Conservation (phyloP, 2,888 invertebrate genomes). For the Oxyteleia sp. region DNA sequence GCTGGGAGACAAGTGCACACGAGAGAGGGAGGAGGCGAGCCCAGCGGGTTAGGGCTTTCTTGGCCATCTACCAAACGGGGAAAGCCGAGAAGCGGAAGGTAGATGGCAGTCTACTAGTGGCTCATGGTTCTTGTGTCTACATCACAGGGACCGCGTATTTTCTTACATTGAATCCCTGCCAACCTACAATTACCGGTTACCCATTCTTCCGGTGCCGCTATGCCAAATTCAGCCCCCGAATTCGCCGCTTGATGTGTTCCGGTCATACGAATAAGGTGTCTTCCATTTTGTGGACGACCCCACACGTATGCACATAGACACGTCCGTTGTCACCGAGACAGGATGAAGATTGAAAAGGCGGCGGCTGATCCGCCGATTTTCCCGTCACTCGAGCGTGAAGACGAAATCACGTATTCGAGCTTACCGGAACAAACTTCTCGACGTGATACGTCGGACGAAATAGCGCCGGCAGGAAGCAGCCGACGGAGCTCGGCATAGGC, state of each 20-base stretch:
- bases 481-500: conserved; percentile 38
- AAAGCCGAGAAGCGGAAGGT: conserved; percentile 76
- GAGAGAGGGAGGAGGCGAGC: conserved; percentile 77
- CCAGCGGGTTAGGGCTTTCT: conserved; percentile 84
- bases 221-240: conserved; percentile 81
- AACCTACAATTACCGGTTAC: conserved; percentile 87
- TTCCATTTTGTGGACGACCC: conserved; percentile 29
- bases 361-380: conserved; percentile 74
- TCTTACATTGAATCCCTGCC: conserved; percentile 88
- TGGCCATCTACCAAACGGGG: conserved; percentile 85
- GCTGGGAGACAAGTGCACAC: conserved; percentile 71
- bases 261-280: conserved; percentile 80
- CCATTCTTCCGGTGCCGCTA: conserved; percentile 83
- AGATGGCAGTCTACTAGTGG: conserved; percentile 77
- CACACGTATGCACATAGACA: conserved; percentile 20
- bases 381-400: conserved; percentile 71
- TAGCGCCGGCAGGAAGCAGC: conserved; percentile 11
- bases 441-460: conserved; percentile 43
- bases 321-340: conserved; percentile 38
- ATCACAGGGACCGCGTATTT: conserved; percentile 84
- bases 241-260: conserved; percentile 75
- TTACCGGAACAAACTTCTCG: conserved; percentile 68
- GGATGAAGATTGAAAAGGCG: conserved; percentile 35
- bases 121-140: conserved; percentile 82
- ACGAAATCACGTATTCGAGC: conserved; percentile 68